Conservation (phyloP, 2,888 invertebrate genomes). For the Drosophila kanekoi region DNA sequence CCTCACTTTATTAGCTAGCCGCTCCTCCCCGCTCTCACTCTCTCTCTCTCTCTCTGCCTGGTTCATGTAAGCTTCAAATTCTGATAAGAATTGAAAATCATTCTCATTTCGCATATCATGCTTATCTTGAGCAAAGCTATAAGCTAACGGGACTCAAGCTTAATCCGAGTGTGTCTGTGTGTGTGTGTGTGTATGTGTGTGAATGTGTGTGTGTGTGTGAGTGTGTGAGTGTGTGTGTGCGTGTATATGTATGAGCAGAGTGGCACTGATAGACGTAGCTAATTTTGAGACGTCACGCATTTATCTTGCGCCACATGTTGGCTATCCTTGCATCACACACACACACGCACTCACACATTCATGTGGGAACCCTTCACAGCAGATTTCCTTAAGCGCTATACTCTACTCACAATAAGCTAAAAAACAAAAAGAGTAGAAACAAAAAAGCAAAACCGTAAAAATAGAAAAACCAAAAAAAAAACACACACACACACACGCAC, state of each 20-base stretch:
- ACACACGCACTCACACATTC: slow-evolving; percentile 12
- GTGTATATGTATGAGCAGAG: neutral
- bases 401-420: slow-evolving; percentile 36
- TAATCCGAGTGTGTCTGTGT: neutral
- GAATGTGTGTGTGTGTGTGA: too few species aligned
- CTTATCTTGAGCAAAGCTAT: slow-evolving; percentile 30
- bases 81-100: slow-evolving; percentile 25
- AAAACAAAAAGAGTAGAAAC: slow-evolving; percentile 25
- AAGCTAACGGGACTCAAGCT: slow-evolving; percentile 12
- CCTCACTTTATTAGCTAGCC: neutral
- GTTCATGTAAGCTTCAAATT: slow-evolving; percentile 5
- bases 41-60: neutral
- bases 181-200: neutral
- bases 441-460: slow-evolving; percentile 16
- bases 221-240: neutral
- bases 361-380: slow-evolving; percentile 38
- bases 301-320: slow-evolving; percentile 65
- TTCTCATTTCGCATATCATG: slow-evolving; percentile 35
- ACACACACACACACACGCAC: slow-evolving; percentile 26
- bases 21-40: neutral
- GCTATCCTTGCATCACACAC: slow-evolving; percentile 34
- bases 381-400: slow-evolving; percentile 54
- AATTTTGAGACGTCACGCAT: slow-evolving; percentile 57
- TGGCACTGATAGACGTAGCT: slow-evolving; percentile 45
- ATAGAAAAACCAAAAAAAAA: slow-evolving; percentile 21